phyloP scores from a whole-genome alignment of 2,888 invertebrate genomes.

The Onchidella celtica region DNA sequence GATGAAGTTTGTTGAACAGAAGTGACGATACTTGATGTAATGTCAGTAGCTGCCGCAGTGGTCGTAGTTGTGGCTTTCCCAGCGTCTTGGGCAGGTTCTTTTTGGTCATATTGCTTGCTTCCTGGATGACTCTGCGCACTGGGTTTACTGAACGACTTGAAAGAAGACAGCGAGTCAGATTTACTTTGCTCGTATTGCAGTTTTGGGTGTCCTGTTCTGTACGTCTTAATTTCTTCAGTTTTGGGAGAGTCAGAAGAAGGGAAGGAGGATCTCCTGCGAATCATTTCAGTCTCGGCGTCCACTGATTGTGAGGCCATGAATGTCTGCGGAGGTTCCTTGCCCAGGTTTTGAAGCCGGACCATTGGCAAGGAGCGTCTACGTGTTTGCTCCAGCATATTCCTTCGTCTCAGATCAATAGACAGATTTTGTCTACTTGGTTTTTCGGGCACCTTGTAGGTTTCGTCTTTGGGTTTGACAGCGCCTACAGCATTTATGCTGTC shows the following conservation, averaged over 20 bases:
- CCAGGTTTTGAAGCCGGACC: not conserved
- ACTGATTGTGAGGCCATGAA: slow-evolving; percentile 7
- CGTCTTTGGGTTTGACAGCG: not conserved
- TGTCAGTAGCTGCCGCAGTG: no score
- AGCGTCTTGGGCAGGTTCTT: no score
- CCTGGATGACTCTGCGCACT: not conserved
- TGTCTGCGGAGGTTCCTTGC: not conserved
- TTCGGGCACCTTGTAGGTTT: not conserved
- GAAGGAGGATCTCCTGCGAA: not conserved
- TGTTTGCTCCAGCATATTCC: not conserved
- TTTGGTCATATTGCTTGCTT: no score
- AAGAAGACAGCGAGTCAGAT: not conserved
- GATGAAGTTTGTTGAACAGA: no score
- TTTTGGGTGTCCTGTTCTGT: not conserved
- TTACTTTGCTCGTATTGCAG: slow-evolving; percentile 1
- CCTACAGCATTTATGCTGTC: slow-evolving; percentile 19
- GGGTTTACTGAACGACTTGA: not conserved
- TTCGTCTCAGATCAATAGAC: slow-evolving; percentile 11
- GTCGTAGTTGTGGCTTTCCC: no score
- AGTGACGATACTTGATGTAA: no score
- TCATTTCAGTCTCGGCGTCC: not conserved
- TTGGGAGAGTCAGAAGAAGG: not conserved
- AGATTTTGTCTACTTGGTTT: not conserved
- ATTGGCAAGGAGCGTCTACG: slow-evolving; percentile 29
- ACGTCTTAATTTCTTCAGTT: slow-evolving; percentile 11